These are phyloP conservation scores for Drosophila insularis DNA, from an alignment of 1,140 invertebrate species.

Conservation along the genomic window DNA sequence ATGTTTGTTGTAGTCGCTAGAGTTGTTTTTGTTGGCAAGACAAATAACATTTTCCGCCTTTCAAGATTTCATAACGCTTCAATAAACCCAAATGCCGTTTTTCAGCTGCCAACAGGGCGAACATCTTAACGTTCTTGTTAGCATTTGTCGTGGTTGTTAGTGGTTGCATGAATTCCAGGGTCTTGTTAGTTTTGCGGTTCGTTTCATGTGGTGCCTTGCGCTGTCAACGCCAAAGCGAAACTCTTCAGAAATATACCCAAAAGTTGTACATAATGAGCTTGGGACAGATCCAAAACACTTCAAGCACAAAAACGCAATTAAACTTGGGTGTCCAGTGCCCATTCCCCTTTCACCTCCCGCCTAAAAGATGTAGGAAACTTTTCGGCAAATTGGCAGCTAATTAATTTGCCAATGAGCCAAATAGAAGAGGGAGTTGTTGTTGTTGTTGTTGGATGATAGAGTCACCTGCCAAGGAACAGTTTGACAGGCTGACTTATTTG, in stretches of 20 bases:
- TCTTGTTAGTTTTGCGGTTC: conserved; percentile 56
- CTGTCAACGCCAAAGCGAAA: conserved; percentile 47
- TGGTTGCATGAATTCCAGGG: conserved; percentile 28
- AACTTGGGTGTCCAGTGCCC: conserved; percentile 40
- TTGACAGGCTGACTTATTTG: conserved; percentile 30
- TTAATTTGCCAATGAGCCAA: conserved; percentile 68
- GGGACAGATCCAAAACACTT: conserved; percentile 33
- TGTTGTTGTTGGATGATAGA: neutral
- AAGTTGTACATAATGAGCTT: conserved; percentile 51
- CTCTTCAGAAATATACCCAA: conserved; percentile 23
- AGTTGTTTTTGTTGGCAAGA: conserved; percentile 31
- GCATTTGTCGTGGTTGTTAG: conserved; percentile 31
- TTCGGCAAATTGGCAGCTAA: conserved; percentile 68
- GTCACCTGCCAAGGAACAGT: conserved; percentile 28
- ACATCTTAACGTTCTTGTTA: conserved; percentile 41
- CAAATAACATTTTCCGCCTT: conserved; percentile 55
- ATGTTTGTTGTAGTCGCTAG: conserved; percentile 23
- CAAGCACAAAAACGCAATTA: conserved; percentile 61
- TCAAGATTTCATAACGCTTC: conserved; percentile 55
- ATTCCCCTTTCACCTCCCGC: neutral
- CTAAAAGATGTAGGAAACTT: conserved; percentile 36
- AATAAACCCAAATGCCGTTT: conserved; percentile 45
- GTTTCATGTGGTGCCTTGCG: conserved; percentile 49
- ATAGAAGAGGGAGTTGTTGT: conserved; percentile 7
- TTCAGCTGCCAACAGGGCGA: neutral